Evolutionary conservation across 2,113 vertebrate genomes (phyloP).

Genomic region (Globicephala melas): DNA sequence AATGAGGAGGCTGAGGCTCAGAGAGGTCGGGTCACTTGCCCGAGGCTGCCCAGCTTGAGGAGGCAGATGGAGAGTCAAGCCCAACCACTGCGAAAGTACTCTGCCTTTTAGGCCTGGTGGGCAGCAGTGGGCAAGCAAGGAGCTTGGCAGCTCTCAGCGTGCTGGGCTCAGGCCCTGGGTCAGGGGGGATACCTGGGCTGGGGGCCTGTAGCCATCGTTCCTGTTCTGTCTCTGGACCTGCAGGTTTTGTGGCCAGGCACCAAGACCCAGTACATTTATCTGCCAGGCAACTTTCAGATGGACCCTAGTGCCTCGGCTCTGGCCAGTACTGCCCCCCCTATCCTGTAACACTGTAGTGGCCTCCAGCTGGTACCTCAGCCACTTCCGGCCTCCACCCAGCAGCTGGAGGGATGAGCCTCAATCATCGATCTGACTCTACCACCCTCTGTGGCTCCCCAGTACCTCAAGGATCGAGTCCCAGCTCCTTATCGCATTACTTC

Average conservation of each 20-base stretch:
- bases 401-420: not conserved
- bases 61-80: not conserved
- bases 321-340: no score
- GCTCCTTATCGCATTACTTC: not conserved
- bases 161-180: not conserved
- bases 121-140: fast-evolving
- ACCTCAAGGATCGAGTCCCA: not conserved
- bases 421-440: not conserved
- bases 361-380: not conserved
- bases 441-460: not conserved
- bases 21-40: not conserved
- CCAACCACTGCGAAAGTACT: fast-evolving
- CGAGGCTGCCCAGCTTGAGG: not conserved
- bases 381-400: not conserved
- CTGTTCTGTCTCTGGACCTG: not conserved
- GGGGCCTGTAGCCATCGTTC: not conserved
- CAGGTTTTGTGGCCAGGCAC: not conserved
- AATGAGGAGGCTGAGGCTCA: not conserved
- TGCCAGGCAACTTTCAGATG: fast-evolving
- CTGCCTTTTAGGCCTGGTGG: not conserved
- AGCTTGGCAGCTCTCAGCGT: not conserved
- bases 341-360: no score
- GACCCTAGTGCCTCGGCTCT: not conserved
- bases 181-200: not conserved
- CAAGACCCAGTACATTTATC: not conserved